phyloP scores from a whole-genome alignment of 2,888 invertebrate species.

The Proisotoma minuta region DNA sequence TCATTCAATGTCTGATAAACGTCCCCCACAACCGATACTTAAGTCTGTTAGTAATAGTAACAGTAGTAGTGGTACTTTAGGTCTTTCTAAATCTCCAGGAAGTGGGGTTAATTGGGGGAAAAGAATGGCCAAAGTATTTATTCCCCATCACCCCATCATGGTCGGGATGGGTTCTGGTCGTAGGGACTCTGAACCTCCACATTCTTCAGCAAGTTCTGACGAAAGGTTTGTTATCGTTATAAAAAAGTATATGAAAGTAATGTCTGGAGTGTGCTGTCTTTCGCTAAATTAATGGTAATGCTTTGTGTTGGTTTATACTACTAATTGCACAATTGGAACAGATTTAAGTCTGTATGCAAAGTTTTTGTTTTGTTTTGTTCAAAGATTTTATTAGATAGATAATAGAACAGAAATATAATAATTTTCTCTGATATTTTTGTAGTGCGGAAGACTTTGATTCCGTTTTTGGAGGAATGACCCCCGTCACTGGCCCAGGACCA shows the following conservation, averaged over 20 bases:
- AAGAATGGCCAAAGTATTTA: slow-evolving; percentile 4
- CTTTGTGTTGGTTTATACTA: too few relatives aligned
- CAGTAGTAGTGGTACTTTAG: too few relatives aligned
- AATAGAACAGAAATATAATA: too few relatives aligned
- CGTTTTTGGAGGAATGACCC: not conserved
- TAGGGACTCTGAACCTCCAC: not conserved
- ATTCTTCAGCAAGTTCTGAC: slow-evolving; percentile 3
- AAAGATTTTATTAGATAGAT: too few relatives aligned
- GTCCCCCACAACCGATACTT: too few relatives aligned
- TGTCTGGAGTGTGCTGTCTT: not conserved
- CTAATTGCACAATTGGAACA: too few relatives aligned
- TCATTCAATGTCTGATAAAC: too few relatives aligned
- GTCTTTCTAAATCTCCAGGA: not conserved
- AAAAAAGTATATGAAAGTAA: too few relatives aligned
- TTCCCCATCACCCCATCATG: not conserved
- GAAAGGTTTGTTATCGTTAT: slow-evolving; percentile 14
- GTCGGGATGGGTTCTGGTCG: not conserved
- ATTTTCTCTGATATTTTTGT: not conserved
- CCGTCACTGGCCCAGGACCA: not conserved
- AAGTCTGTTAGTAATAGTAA: too few relatives aligned
- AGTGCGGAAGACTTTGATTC: not conserved
- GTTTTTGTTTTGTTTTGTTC: too few relatives aligned
- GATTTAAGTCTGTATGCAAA: too few relatives aligned
- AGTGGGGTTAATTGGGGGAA: not conserved
- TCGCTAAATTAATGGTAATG: too few relatives aligned